phyloP scores from a whole-genome alignment of 2,113 vertebrate genomes.

The Rhinolophus ferrumequinum region DNA sequence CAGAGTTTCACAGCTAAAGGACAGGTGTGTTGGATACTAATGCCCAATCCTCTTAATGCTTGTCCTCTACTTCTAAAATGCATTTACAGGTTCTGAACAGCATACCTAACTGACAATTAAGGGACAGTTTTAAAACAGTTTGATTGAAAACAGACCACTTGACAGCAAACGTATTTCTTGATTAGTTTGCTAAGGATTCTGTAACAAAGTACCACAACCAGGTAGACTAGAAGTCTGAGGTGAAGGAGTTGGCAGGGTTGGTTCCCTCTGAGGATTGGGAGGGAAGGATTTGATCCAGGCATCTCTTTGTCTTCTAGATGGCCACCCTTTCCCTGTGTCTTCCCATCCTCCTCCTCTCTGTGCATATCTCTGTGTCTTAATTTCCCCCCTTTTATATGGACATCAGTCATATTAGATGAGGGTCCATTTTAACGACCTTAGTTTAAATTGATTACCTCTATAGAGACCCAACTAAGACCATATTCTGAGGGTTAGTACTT shows the following conservation, averaged over 20 bases:
- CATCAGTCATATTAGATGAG: not conserved
- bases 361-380: not conserved
- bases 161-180: not conserved
- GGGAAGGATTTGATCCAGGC: fast-evolving
- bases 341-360: not conserved
- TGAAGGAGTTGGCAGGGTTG: fast-evolving
- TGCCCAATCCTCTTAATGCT: not conserved
- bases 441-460: not conserved
- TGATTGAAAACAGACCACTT: not conserved
- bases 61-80: not conserved
- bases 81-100: not conserved
- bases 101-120: not conserved
- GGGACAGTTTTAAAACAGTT: not conserved
- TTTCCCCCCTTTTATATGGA: not conserved
- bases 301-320: not conserved
- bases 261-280: not conserved
- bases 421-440: not conserved
- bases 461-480: not conserved
- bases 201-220: not conserved
- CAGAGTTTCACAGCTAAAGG: not conserved
- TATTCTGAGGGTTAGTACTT: not conserved
- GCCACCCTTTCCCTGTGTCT: not conserved
- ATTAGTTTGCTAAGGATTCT: not conserved
- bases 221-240: not conserved
- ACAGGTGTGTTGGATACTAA: not conserved